These are phyloP conservation scores for Drosophila silvestris DNA, from an alignment of 2,888 invertebrate genomes.

Conservation along the genomic window DNA sequence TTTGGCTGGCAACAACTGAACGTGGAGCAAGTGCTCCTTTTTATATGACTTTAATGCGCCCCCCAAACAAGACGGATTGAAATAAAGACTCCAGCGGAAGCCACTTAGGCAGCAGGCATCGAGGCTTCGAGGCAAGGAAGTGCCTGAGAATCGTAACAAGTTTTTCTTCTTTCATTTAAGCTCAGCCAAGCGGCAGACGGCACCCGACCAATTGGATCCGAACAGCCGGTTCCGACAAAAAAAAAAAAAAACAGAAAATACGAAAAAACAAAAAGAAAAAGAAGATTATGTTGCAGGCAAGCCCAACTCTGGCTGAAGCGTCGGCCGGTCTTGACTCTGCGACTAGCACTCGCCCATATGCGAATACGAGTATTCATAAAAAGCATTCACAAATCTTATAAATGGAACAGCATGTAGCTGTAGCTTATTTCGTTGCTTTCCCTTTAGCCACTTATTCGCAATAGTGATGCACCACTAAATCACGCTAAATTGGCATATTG, in stretches of 20 bases:
- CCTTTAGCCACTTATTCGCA: constrained; percentile 38
- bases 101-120: constrained; percentile 53
- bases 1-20: constrained; percentile 45
- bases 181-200: constrained; percentile 62
- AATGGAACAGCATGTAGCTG: constrained; percentile 75
- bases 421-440: constrained; percentile 32
- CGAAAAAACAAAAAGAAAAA: constrained; percentile 1
- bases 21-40: constrained; percentile 59
- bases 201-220: constrained; percentile 36
- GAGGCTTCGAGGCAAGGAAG: constrained; percentile 59
- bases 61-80: constrained; percentile 56
- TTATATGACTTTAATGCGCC: constrained; percentile 38
- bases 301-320: constrained; percentile 20
- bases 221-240: constrained; percentile 60
- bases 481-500: constrained; percentile 35
- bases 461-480: constrained; percentile 51
- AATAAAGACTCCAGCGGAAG: constrained; percentile 50
- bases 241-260: constrained; percentile 7
- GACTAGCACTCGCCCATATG: constrained; percentile 26
- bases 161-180: constrained; percentile 79
- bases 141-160: constrained; percentile 71
- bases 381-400: constrained; percentile 77
- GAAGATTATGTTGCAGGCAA: constrained; percentile 51
- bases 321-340: constrained; percentile 32
- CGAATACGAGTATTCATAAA: constrained; percentile 65